Evolutionary conservation across 1,140 invertebrate species (phyloP).

Genomic region (Grapholita molesta): DNA sequence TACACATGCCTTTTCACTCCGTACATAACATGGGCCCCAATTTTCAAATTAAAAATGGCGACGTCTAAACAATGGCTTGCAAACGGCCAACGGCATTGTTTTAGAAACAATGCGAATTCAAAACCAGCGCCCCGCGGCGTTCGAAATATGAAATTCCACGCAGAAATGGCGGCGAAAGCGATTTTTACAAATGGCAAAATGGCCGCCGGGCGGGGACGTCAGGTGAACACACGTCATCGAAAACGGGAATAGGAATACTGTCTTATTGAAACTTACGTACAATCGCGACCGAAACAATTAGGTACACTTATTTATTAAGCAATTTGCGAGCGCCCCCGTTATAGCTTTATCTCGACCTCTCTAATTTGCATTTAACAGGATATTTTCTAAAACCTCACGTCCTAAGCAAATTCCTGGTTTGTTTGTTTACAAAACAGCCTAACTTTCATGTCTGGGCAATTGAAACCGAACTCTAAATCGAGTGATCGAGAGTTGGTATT

Average conservation of each 20-base stretch:
- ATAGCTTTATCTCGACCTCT: constrained; percentile 51
- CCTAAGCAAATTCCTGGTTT: constrained; percentile 52
- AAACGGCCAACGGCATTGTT: constrained; percentile 70
- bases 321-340: constrained; percentile 38
- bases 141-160: constrained; percentile 72
- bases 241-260: neutral
- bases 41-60: constrained; percentile 73
- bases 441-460: constrained; percentile 10
- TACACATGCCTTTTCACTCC: constrained; percentile 1
- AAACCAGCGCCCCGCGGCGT: constrained; percentile 69
- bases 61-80: constrained; percentile 54
- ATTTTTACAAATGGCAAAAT: constrained; percentile 77
- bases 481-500: constrained; percentile 45
- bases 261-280: constrained; percentile 22
- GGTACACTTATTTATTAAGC: constrained; percentile 42
- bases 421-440: constrained; percentile 18
- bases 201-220: constrained; percentile 60
- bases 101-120: constrained; percentile 73
- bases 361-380: constrained; percentile 66
- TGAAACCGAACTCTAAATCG: constrained; percentile 32
- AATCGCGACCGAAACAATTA: constrained; percentile 33
- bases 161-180: constrained; percentile 70
- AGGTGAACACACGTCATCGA: constrained; percentile 40
- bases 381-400: constrained; percentile 64
- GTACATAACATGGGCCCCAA: constrained; percentile 51